A percentile compares a stretch with the other conserved stretches of the same genome.
Conservation (phyloP, 2,113 vertebrate genomes). For the Phaethornis superciliosus region DNA sequence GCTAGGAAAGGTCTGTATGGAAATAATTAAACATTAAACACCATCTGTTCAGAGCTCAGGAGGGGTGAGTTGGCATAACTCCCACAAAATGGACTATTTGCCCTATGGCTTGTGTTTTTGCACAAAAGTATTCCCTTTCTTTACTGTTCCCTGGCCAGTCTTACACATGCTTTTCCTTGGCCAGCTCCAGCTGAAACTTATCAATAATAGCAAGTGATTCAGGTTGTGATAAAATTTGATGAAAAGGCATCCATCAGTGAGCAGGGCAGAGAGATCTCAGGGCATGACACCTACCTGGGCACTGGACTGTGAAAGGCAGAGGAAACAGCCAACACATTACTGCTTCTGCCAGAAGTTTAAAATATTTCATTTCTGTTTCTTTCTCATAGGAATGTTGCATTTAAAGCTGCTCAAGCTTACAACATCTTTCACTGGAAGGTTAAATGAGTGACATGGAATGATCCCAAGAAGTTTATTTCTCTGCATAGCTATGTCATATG, state of each 20-base stretch:
- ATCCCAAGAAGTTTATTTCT: background rate
- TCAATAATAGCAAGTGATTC: background rate
- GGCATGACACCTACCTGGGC: background rate
- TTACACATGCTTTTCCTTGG: background rate
- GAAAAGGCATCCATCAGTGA: background rate
- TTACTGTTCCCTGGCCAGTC: background rate
- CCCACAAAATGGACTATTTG: background rate
- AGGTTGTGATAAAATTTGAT: background rate
- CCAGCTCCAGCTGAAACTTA: background rate
- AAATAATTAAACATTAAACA: background rate
- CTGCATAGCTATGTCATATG: background rate
- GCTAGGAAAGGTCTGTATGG: background rate
- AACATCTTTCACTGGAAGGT: background rate
- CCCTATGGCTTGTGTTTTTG: rapidly evolving
- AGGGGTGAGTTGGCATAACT: background rate
- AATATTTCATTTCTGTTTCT: background rate
- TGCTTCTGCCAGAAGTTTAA: background rate
- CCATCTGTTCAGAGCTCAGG: background rate
- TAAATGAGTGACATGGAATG: background rate
- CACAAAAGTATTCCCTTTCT: background rate
- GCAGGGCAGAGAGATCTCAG: background rate
- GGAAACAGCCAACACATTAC: background rate
- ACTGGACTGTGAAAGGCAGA: rapidly evolving
- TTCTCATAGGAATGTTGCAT: background rate
- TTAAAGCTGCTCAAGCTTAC: background rate